Evolutionary conservation across 2,113 vertebrate genomes (phyloP).

Genomic region (Sakesphorus luctuosus): DNA sequence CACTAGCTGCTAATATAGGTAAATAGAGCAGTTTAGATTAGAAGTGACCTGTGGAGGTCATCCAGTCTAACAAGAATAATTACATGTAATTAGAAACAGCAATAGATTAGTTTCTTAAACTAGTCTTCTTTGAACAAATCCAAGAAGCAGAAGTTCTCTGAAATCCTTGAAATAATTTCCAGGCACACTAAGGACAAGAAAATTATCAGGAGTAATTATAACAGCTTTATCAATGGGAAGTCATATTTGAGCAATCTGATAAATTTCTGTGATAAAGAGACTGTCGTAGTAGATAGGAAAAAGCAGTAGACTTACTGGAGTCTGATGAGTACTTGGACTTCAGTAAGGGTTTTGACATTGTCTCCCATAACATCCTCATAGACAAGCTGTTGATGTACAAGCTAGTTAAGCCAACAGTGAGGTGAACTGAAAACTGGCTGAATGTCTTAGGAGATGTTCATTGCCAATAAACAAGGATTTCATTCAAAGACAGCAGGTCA

Average conservation of each 20-base stretch:
- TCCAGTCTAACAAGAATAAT: neutral
- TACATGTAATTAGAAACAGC: neutral
- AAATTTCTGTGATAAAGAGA: neutral
- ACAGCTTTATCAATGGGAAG: neutral
- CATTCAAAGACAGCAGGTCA: neutral
- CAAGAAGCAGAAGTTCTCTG: neutral
- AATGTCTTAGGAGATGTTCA: neutral
- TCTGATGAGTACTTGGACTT: neutral
- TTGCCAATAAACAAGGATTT: neutral
- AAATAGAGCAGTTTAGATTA: neutral
- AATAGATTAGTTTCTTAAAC: neutral
- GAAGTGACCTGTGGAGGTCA: neutral
- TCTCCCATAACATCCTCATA: neutral
- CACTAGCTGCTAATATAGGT: neutral
- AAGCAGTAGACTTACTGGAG: neutral
- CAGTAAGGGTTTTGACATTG: neutral
- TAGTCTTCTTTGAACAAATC: neutral
- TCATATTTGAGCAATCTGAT: neutral
- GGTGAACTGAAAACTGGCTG: neutral
- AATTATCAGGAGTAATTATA: neutral
- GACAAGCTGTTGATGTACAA: neutral
- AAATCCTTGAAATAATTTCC: neutral
- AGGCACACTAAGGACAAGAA: neutral
- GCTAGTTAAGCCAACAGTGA: neutral
- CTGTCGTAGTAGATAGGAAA: neutral